Evolutionary conservation across 2,113 vertebrate genomes (phyloP).

Genomic region (Gnathonemus echidnorhynchus): DNA sequence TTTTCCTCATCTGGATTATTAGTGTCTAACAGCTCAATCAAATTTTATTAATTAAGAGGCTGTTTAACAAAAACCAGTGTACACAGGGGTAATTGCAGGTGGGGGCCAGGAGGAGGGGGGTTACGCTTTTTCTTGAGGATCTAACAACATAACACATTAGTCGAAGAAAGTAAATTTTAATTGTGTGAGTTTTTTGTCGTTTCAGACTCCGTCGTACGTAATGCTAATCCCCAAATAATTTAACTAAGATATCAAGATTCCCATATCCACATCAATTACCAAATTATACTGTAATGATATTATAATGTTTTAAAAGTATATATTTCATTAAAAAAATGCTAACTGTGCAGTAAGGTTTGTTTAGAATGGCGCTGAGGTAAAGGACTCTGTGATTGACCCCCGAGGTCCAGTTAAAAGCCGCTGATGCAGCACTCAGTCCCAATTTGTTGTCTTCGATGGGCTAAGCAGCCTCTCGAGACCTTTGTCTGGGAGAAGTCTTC

Average conservation of each 20-base stretch:
- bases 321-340: background rate
- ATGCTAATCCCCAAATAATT: background rate
- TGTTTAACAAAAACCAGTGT: background rate
- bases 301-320: background rate
- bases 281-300: background rate
- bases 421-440: background rate
- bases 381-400: conserved; percentile 11
- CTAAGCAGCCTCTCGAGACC: conserved; percentile 7
- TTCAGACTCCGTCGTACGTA: background rate
- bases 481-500: background rate
- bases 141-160: background rate
- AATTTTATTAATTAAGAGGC: background rate
- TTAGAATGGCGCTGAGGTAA: background rate
- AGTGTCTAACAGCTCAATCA: background rate
- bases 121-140: background rate
- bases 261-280: background rate
- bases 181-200: background rate
- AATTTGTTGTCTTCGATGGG: conserved; percentile 8
- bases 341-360: background rate
- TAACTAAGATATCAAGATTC: background rate
- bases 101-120: background rate
- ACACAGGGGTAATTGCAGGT: background rate
- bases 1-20: background rate
- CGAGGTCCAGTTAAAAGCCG: background rate
- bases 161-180: background rate